Evolutionary conservation across 2,797 vertebrate species (phyloP), one percentile per base, ranked within the genome.

Genomic region (Hyperoplus lanceolatus): DNA sequence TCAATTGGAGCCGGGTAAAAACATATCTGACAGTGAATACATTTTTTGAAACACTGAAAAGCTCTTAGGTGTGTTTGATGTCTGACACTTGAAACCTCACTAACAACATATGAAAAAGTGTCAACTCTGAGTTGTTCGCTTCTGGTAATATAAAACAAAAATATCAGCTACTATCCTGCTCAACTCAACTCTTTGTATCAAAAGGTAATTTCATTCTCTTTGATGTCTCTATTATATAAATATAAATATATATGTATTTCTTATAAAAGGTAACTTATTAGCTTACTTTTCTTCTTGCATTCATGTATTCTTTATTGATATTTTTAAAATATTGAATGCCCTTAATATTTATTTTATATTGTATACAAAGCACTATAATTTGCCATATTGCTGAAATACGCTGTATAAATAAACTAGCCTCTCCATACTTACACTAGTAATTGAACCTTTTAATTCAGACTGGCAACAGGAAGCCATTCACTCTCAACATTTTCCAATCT

Each of bases 1-100:
- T 86, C 80, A 74, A 73, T 84, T 69, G 80, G 62, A 78, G 70
- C 70, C 21, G 41, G 54, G 72, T 55, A 63, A 88, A 87, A 80
- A 69, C 78, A 75, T 73, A 81, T 86, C 86, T 90, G 92, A 89
- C 86, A 89, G 59, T 38, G 73, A 88, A 90, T 79, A 80, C 13
- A 83, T 82, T 29, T 29, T 29, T 69, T 66, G 1, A 84, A 73
- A 86, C 81, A 80, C 29, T 29, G 29, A 29, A 29, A 29, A 29
- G 79, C 78, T 87, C 78, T 87, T 63, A 83, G 74, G 75, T 73
- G 71, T 62, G 80, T 85, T 89, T 86, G 89, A 87, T 85, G 83
- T 77, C 61, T 16, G 29, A 80, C 73, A 76, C 75, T 70, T 83
- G 59, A 87, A 84, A 80, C 43, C 58, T 75, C 72, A 60, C 72